Conservation (phyloP, 2,113 vertebrate genomes). For the Rana temporaria region DNA sequence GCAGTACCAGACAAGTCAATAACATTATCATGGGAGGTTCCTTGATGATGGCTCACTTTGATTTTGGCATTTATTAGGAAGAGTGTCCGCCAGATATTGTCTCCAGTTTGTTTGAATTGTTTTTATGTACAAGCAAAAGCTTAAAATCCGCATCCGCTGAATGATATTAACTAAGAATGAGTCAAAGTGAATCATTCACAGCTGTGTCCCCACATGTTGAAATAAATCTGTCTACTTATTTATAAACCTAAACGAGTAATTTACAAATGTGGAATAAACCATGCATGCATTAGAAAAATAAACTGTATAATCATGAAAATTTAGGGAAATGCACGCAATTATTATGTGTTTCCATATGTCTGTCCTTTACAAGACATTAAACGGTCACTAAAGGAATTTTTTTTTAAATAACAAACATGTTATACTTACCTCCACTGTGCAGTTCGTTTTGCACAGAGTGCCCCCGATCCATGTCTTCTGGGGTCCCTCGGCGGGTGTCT, state of each 20-base stretch:
- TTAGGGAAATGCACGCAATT: too few species aligned
- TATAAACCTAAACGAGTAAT: neutral
- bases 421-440: too few species aligned
- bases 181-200: neutral
- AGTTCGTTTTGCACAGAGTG: too few species aligned
- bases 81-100: neutral
- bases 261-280: too few species aligned
- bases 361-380: too few species aligned
- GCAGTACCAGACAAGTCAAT: neutral
- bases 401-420: too few species aligned
- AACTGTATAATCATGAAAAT: too few species aligned
- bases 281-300: too few species aligned
- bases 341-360: too few species aligned
- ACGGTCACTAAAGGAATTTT: too few species aligned
- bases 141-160: neutral
- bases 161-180: slow-evolving; percentile 1
- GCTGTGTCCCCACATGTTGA: neutral
- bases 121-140: slow-evolving; percentile 1
- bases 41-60: neutral
- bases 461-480: too few species aligned
- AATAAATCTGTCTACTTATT: neutral
- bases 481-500: too few species aligned
- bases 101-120: neutral
- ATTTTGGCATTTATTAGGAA: neutral
- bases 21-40: neutral